phyloP scores from a whole-genome alignment of 2,888 invertebrate genomes.

The Ernsta delagoae region DNA sequence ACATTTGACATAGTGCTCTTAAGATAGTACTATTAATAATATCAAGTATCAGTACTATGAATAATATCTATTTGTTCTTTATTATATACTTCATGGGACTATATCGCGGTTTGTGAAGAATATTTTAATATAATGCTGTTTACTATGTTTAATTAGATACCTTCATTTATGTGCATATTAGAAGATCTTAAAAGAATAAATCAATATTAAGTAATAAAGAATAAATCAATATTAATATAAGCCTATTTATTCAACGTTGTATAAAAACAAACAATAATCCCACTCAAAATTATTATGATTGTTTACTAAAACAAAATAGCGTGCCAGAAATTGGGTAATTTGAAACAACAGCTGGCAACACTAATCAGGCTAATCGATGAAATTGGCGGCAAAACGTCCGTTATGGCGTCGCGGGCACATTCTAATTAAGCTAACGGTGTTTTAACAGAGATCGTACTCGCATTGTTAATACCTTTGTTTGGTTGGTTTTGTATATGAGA shows the following conservation, averaged over 20 bases:
- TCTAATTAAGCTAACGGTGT: slow-evolving; percentile 17
- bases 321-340: slow-evolving; percentile 25
- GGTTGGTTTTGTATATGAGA: too few species aligned
- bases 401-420: slow-evolving; percentile 14
- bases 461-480: slow-evolving; percentile 13
- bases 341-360: slow-evolving; percentile 28
- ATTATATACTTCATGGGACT: too few species aligned
- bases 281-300: neutral
- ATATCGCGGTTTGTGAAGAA: too few species aligned
- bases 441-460: slow-evolving; percentile 13
- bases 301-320: slow-evolving; percentile 15
- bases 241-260: neutral
- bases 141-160: too few species aligned
- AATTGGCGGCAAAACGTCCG: slow-evolving; percentile 30
- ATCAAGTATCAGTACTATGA: too few species aligned
- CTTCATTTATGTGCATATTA: too few species aligned
- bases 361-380: slow-evolving; percentile 22
- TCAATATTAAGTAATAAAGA: too few species aligned
- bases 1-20: too few species aligned
- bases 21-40: too few species aligned
- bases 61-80: too few species aligned
- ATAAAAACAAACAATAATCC: neutral
- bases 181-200: too few species aligned
- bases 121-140: too few species aligned
- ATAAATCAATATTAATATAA: neutral